Base-by-base conservation (phyloP, 2,888 invertebrate species). In the Sepiola atlantica region DNA sequence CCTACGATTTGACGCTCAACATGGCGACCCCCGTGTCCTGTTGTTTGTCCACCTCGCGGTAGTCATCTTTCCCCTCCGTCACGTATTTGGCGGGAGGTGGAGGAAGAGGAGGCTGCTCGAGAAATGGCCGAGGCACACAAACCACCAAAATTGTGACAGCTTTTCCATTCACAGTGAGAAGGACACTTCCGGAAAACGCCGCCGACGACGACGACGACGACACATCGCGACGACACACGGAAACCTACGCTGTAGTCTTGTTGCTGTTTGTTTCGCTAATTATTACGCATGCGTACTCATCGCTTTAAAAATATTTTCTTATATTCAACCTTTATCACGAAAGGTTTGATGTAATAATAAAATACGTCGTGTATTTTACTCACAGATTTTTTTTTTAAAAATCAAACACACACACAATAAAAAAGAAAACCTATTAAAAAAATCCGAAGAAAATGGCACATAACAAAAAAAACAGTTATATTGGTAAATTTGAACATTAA, bases 1-100 rank as follows among this genome's bases (percentile, higher is more conserved):
- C 77, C n/a, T 45, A 77, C 32, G 77, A 77, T 77, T 77, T n/a
- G n/a, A 77, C 77, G 77, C n/a, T 77, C 77, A 77, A 77, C n/a
- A 77, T 77, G 77, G 77, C 77, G 77, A 77, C 77, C 32, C 77
- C n/a, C 77, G n/a, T n/a, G 77, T 77, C 77, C 45, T 45, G 45
- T 45, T 77, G 77, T 77, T 57, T n/a, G 77, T 77, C 77, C 77
- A 77, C 32, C 8, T 12, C 16, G 77, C 77, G 18, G 77, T n/a
- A 77, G 32, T 77, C 77, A 77, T 77, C 77, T 77, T n/a, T 6
- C 21, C 10, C 28, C 77, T 32, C n/a, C 77, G n/a, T n/a, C 77
- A n/a, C 18, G n/a, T 4, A n/a, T 77, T 77, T n/a, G 77, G 77
- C 77, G 77, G 32, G 77, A 77, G 77, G 77, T n/a, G 77, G 14